phyloP scores from a whole-genome alignment of 2,797 vertebrate species.

The Silurus aristotelis region DNA sequence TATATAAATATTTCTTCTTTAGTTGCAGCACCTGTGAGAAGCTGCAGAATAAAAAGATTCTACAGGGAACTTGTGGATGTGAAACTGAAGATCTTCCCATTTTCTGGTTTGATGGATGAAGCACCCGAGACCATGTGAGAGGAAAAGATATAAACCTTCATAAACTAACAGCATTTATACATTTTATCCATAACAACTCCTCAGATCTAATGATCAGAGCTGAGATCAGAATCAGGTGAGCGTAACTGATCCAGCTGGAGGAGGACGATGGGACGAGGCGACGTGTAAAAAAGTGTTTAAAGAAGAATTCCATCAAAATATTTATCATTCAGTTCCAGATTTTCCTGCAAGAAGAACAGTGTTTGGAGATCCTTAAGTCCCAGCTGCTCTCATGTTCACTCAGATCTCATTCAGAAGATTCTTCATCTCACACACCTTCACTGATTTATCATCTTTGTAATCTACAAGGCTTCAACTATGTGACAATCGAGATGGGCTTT shows the following conservation, averaged over 20 bases:
- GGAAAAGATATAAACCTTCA: too few relatives aligned
- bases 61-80: too few relatives aligned
- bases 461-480: not conserved
- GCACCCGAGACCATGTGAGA: too few relatives aligned
- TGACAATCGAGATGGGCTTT: not conserved
- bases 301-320: slow-evolving; percentile 36
- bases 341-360: not conserved
- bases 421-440: not conserved
- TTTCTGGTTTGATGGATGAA: too few relatives aligned
- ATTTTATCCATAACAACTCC: too few relatives aligned
- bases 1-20: too few relatives aligned
- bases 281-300: slow-evolving; percentile 30
- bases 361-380: not conserved
- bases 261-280: slow-evolving; percentile 31
- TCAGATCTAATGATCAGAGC: not conserved
- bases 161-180: too few relatives aligned
- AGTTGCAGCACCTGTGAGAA: too few relatives aligned
- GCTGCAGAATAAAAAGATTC: too few relatives aligned
- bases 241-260: slow-evolving; percentile 28
- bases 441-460: not conserved
- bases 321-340: not conserved
- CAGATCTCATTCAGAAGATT: not conserved
- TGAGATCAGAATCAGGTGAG: not conserved
- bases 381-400: not conserved
- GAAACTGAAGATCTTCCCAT: too few relatives aligned